These are phyloP conservation scores for Ammospiza nelsoni DNA, from an alignment of 2,113 vertebrate genomes.

Conservation along the genomic window DNA sequence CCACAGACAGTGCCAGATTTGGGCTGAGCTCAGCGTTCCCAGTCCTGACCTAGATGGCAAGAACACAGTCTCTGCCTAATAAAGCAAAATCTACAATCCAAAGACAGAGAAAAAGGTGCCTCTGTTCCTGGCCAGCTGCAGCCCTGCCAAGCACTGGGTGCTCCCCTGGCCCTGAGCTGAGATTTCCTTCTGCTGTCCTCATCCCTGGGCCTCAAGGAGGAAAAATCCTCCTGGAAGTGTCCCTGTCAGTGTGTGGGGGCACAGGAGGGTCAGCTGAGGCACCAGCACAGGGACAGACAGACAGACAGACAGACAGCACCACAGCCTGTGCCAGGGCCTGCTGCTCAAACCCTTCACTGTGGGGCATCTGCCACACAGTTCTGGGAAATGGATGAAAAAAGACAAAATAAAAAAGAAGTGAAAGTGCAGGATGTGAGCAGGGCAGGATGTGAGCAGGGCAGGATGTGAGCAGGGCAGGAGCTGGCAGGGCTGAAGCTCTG, in stretches of 20 bases:
- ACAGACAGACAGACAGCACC: neutral
- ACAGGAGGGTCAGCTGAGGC: neutral
- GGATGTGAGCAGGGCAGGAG: neutral
- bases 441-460: neutral
- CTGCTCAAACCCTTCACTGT: neutral
- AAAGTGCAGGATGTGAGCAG: constrained; percentile 27
- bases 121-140: neutral
- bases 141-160: neutral
- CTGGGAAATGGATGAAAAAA: constrained; percentile 28
- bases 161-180: neutral
- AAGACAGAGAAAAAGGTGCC: constrained; percentile 21
- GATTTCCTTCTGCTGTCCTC: neutral
- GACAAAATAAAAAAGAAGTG: neutral
- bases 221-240: neutral
- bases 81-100: constrained; percentile 15
- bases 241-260: neutral
- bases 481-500: neutral
- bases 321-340: neutral
- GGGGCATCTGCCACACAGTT: neutral
- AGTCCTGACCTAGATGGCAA: neutral
- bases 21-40: neutral
- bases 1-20: constrained; percentile 6
- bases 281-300: neutral
- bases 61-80: constrained; percentile 8
- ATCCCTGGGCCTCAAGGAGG: neutral